Conservation (phyloP, 2,888 invertebrate genomes). For the Ischnus inquisitorius region DNA sequence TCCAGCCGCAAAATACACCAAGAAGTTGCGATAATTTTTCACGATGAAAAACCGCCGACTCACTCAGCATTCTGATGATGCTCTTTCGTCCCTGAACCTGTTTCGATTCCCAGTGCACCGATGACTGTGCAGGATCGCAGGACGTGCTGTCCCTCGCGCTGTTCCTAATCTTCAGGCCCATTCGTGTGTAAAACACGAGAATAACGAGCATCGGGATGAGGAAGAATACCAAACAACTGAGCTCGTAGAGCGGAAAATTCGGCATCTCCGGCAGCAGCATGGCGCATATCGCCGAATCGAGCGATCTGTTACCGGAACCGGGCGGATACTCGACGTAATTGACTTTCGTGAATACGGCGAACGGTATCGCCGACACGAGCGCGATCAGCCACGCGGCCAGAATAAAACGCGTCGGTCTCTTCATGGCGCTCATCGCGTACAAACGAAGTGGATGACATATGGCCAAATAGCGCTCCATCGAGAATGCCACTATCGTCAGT, state of each 20-base stretch:
- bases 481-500: slow-evolving; percentile 96
- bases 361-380: slow-evolving; percentile 91
- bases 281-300: slow-evolving; percentile 93
- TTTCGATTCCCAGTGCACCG: slow-evolving; percentile 90
- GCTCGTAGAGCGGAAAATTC: slow-evolving; percentile 91
- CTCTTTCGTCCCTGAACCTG: slow-evolving; percentile 91
- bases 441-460: slow-evolving; percentile 95
- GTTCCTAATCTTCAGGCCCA: slow-evolving; percentile 90
- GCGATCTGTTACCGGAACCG: slow-evolving; percentile 86
- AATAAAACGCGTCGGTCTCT: slow-evolving; percentile 93
- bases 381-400: slow-evolving; percentile 92
- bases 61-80: slow-evolving; percentile 93
- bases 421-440: slow-evolving; percentile 93
- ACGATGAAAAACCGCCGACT: slow-evolving; percentile 76
- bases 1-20: background rate
- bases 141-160: slow-evolving; percentile 85
- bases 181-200: slow-evolving; percentile 92
- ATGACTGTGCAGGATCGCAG: slow-evolving; percentile 87
- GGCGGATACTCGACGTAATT: slow-evolving; percentile 91
- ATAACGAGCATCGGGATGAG: slow-evolving; percentile 91
- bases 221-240: slow-evolving; percentile 94
- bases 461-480: slow-evolving; percentile 95
- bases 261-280: slow-evolving; percentile 88
- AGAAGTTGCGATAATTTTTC: background rate
- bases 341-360: slow-evolving; percentile 91